phyloP scores from a whole-genome alignment of 2,797 vertebrate genomes.

The Tachyglossus aculeatus region DNA sequence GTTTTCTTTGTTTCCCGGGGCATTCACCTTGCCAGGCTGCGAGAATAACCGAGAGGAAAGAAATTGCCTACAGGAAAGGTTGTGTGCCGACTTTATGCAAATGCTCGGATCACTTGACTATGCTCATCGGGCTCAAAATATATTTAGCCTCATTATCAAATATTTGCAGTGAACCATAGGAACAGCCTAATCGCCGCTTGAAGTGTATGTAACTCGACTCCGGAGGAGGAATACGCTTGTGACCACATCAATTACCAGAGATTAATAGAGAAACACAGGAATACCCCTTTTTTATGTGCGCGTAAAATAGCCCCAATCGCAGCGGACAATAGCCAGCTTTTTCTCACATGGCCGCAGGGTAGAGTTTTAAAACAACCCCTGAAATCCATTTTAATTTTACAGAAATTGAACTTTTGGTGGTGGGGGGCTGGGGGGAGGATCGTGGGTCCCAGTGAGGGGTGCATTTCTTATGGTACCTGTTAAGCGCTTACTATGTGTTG shows the following conservation, averaged over 20 bases:
- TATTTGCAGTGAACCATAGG: conserved; percentile 68
- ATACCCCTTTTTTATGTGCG: conserved; percentile 2
- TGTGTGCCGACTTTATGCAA: conserved; percentile 47
- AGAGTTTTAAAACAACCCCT: too few species aligned
- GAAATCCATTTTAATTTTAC: too few species aligned
- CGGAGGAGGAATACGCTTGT: conserved; percentile 62
- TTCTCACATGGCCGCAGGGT: background rate
- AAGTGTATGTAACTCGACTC: conserved; percentile 72
- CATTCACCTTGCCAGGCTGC: background rate
- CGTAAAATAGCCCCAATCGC: background rate
- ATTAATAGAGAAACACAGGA: conserved; percentile 3
- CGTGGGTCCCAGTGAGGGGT: background rate
- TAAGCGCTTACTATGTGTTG: too few species aligned
- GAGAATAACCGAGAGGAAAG: background rate
- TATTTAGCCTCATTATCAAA: conserved; percentile 72
- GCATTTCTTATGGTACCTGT: too few species aligned
- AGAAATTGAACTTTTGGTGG: background rate
- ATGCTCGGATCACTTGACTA: conserved; percentile 18
- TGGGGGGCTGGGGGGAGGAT: background rate
- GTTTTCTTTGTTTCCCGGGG: background rate
- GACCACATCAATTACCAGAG: conserved; percentile 40
- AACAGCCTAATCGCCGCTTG: conserved; percentile 66
- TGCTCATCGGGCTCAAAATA: conserved; percentile 55
- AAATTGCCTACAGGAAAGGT: conserved; percentile 22
- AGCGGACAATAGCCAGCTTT: background rate